Evolutionary conservation across 1,140 invertebrate genomes (phyloP).

Genomic region (Panagrolaimus sp.): DNA sequence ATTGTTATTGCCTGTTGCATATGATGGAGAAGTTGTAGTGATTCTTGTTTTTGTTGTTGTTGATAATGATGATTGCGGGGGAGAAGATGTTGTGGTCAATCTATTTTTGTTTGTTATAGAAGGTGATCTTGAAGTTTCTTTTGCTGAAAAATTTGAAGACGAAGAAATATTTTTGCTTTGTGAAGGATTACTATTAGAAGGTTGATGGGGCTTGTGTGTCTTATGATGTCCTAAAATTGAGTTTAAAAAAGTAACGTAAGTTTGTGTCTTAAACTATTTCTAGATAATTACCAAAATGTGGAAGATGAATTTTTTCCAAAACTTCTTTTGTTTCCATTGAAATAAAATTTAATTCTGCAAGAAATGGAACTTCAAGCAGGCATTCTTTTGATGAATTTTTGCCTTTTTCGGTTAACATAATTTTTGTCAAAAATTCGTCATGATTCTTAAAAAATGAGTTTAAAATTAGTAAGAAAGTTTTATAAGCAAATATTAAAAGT

Average conservation of each 20-base stretch:
- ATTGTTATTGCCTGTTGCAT: background rate
- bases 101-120: background rate
- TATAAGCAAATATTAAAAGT: background rate
- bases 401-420: slow-evolving; percentile 15
- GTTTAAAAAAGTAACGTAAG: too few relatives aligned
- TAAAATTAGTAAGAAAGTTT: too few relatives aligned
- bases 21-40: background rate
- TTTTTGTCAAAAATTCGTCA: slow-evolving; percentile 16
- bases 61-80: too few relatives aligned
- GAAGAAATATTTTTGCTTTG: too few relatives aligned
- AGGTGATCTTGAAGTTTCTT: background rate
- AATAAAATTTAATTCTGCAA: slow-evolving; percentile 21
- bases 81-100: background rate
- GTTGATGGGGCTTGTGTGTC: too few relatives aligned
- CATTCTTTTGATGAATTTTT: slow-evolving; percentile 16
- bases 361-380: slow-evolving; percentile 20
- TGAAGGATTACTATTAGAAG: too few relatives aligned
- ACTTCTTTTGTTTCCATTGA: slow-evolving; percentile 14
- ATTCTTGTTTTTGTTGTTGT: background rate
- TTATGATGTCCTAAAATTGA: too few relatives aligned
- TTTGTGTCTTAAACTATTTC: too few relatives aligned
- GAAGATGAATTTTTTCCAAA: slow-evolving; percentile 19
- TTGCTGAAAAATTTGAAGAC: background rate
- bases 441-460: slow-evolving; percentile 12
- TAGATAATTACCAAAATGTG: slow-evolving; percentile 21